Conservation (phyloP, 2,888 invertebrate genomes). For the Noctua janthina region DNA sequence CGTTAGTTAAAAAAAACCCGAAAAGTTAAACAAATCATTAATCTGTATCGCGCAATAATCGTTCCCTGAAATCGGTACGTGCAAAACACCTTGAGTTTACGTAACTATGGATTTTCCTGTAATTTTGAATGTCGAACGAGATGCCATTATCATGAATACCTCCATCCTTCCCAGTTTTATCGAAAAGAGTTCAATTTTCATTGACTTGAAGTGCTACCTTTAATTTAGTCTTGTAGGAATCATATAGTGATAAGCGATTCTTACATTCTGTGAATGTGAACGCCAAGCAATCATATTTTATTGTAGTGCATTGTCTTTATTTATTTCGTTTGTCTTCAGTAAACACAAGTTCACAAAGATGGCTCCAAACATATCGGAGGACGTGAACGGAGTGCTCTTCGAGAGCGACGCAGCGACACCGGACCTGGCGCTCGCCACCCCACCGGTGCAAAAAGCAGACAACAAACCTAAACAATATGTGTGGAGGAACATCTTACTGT, state of each 20-base stretch:
- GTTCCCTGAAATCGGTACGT: conserved; percentile 30
- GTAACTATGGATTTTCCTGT: not conserved
- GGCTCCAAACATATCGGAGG: conserved; percentile 84
- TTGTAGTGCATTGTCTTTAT: not conserved
- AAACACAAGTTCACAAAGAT: conserved; percentile 72
- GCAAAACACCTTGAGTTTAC: conserved; percentile 20
- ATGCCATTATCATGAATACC: not conserved
- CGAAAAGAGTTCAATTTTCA: not conserved
- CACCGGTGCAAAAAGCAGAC: conserved; percentile 89
- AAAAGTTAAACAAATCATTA: conserved; percentile 12
- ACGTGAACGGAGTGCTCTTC: conserved; percentile 86
- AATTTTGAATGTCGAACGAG: not conserved
- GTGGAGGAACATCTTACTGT: conserved; percentile 96
- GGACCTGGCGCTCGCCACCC: conserved; percentile 81
- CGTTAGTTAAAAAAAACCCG: conserved; percentile 15
- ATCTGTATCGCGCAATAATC: conserved; percentile 3
- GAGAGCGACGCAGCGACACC: conserved; percentile 87
- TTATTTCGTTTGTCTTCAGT: conserved; percentile 40
- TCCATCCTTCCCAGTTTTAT: not conserved
- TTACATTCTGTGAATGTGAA: not conserved
- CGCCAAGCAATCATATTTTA: not conserved
- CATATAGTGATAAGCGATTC: not conserved
- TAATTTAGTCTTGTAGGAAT: not conserved
- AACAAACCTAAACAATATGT: conserved; percentile 91
- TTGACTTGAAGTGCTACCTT: not conserved